Evolutionary conservation across 1,140 invertebrate species (phyloP), one percentile per base, ranked within the genome.

Genomic region (Drosophila subpulchrella): DNA sequence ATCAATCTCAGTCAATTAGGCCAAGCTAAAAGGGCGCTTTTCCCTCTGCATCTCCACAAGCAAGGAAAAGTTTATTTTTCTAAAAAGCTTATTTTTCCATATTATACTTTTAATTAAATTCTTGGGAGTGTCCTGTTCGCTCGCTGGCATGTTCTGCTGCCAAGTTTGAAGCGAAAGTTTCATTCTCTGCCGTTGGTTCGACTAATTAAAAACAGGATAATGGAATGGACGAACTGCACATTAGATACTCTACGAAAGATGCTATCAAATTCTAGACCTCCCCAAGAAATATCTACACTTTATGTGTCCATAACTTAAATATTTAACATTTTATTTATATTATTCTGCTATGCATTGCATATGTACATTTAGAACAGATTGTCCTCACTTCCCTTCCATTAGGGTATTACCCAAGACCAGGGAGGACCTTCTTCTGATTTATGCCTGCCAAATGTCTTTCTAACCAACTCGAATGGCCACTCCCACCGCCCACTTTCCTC

Each of bases 1-100:
- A 85, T 86, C 65, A 88, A 82, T 82, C 71, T 81, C 59, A 73
- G 62, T 86, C 83, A 88, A 86, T 83, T 86, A 86, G 56, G 59
- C 56, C 32, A 66, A 55, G 58, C 63, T 61, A 65, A 82, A 44
- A 36, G 24, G 20, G 41, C n/a, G 27, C 12, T 41, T 54, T 17
- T 17, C 12, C 34, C 34, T 67, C 36, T 4, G 30, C 12, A 63
- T 36, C 47, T 50, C 17, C 34, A 39, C 46, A 17, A 63, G 13
- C 68, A 10, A 36, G 34, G 24, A 13, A 72, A 50, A 63, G 51
- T 53, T 56, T 15, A 6, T 30, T 41, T 36, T 47, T 59, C 8
- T 53, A 47, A 53, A 63, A 62, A 63, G 34, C 70, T 62, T 41
- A 42, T 47, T 34, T 58, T 30, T 41, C 50, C 50, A 68, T 55